A percentile compares a stretch with the other conserved stretches of the same genome.
Conservation (phyloP, 2,113 vertebrate species). For the Leptosomus discolor region DNA sequence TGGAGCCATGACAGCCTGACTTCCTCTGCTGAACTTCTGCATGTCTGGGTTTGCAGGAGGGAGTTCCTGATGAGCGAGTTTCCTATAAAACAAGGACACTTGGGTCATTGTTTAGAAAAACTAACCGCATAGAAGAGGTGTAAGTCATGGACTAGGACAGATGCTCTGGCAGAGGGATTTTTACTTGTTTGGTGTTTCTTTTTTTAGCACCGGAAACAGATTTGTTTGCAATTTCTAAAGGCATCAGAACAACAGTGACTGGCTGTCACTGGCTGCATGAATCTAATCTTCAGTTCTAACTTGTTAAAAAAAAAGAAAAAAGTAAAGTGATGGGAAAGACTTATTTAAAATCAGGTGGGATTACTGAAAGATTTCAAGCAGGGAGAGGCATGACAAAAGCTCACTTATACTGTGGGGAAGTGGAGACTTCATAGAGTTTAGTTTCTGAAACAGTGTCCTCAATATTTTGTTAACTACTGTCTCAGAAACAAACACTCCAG, state of each 20-base stretch:
- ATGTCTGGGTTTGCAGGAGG: conserved; percentile 68
- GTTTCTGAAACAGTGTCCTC: not conserved
- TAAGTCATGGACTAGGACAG: not conserved
- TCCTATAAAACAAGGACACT: conserved; percentile 64
- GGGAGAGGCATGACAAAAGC: not conserved
- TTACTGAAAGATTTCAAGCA: not conserved
- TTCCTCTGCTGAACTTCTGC: conserved; percentile 66
- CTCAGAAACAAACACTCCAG: not conserved
- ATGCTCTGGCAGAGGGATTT: not conserved
- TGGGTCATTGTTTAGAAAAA: conserved; percentile 62
- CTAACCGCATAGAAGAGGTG: not conserved
- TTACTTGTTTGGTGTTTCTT: not conserved
- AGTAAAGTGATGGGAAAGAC: not conserved
- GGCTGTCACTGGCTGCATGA: not conserved
- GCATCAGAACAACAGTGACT: not conserved
- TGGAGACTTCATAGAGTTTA: not conserved
- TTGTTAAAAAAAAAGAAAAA: not conserved
- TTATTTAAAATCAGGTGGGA: conserved; percentile 32
- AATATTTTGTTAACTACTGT: not conserved
- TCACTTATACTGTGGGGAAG: not conserved
- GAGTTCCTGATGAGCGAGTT: conserved; percentile 24
- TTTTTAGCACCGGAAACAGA: not conserved
- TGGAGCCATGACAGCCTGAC: conserved; percentile 61
- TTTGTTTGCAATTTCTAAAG: conserved; percentile 25
- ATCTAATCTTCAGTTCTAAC: not conserved